phyloP scores from a whole-genome alignment of 1,140 invertebrate species.

The Protaetia brevitarsis region DNA sequence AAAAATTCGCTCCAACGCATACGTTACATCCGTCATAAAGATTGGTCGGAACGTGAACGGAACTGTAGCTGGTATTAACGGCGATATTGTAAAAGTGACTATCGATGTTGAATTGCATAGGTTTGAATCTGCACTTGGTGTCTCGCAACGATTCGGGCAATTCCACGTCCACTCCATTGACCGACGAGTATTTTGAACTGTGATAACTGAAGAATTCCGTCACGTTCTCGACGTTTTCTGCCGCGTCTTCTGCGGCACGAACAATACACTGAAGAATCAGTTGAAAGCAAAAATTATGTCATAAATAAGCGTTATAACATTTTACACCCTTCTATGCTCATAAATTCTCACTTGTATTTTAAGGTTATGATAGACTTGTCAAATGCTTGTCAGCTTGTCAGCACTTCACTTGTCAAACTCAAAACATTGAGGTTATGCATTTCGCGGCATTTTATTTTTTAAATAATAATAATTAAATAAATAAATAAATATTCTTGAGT shows the following conservation, averaged over 20 bases:
- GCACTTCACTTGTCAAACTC: too few relatives aligned
- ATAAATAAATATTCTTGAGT: too few relatives aligned
- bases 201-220: slow-evolving; percentile 53
- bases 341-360: too few relatives aligned
- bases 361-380: too few relatives aligned
- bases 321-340: too few relatives aligned
- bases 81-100: slow-evolving; percentile 81
- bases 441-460: too few relatives aligned
- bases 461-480: too few relatives aligned
- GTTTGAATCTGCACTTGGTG: slow-evolving; percentile 49
- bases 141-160: slow-evolving; percentile 46
- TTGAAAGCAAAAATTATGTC: background rate
- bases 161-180: slow-evolving; percentile 44
- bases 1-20: background rate
- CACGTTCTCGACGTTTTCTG: slow-evolving; percentile 57
- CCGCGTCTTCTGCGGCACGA: slow-evolving; percentile 61
- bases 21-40: slow-evolving; percentile 79
- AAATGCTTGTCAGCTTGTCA: too few relatives aligned
- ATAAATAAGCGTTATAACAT: too few relatives aligned
- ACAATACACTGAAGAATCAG: slow-evolving; percentile 61
- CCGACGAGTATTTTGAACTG: slow-evolving; percentile 66
- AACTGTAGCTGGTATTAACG: slow-evolving; percentile 79
- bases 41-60: slow-evolving; percentile 92
- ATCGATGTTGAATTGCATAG: slow-evolving; percentile 64
- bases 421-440: too few relatives aligned